These are phyloP conservation scores for Anolis carolinensis DNA, from an alignment of 2,113 vertebrate genomes.

Conservation along the genomic window DNA sequence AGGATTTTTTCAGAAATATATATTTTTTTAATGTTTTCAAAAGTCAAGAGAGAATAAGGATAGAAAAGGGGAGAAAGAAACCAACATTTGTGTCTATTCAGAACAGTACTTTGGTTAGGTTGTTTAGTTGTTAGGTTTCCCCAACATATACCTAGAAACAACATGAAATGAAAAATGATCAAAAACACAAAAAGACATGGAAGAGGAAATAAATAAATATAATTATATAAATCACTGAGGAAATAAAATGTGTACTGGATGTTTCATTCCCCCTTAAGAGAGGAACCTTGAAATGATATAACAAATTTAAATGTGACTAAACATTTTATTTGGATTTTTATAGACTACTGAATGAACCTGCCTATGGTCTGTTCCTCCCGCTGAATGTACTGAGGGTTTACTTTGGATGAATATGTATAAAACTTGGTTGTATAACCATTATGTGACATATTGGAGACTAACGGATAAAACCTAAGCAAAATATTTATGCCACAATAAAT, in stretches of 20 bases:
- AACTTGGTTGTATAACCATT: not conserved
- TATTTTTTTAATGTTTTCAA: not conserved
- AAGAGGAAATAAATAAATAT: not conserved
- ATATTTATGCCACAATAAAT: too few species aligned
- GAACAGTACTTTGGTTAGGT: not conserved
- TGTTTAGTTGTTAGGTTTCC: not conserved
- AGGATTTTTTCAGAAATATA: not conserved
- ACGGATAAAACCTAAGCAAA: not conserved
- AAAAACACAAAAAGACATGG: conserved; percentile 4
- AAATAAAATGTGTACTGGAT: not conserved
- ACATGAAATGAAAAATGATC: conserved; percentile 3
- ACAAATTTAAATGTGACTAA: conserved; percentile 27
- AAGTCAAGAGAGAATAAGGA: conserved; percentile 24
- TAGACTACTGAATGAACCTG: not conserved
- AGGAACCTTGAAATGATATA: conserved; percentile 34
- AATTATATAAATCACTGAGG: conserved; percentile 27
- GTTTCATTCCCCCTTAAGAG: conserved; percentile 12
- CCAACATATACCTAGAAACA: too few species aligned
- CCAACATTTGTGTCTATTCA: conserved; percentile 15
- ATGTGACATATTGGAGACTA: too few species aligned
- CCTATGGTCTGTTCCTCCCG: not conserved
- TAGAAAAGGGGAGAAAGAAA: conserved; percentile 5
- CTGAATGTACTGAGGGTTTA: not conserved
- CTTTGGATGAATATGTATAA: not conserved
- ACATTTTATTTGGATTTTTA: not conserved